Evolutionary conservation across 2,888 invertebrate genomes (phyloP), one percentile per base, ranked within the genome.

Genomic region (Perizoma flavofasciatum): DNA sequence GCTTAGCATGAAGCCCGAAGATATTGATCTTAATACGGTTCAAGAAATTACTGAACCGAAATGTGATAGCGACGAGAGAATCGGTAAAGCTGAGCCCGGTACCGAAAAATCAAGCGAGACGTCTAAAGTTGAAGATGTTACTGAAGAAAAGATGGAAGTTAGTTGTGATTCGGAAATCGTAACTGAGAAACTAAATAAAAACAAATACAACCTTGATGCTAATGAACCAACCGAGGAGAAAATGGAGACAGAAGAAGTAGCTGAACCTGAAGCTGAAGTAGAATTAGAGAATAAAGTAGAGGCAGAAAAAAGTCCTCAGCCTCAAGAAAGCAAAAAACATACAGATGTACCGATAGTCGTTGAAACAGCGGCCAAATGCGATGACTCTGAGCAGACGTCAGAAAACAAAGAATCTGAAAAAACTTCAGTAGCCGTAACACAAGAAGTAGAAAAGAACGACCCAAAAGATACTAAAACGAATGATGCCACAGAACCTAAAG

Each of bases 1-100:
- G 73, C 73, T 87, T 56, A 84, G 85, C 78, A 81, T 79, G 74
- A 86, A 88, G 69, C 70, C 83, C 61, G 79, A 74, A 43, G 81
- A 82, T 58, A 78, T 76, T 46, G 77, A 81, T 61, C 64, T 77
- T 37, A 78, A 75, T 41, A 71, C 69, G 41, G 78, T 75, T 10
- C 69, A 77, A 37, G 73, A 81, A 70, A 73, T 77, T 5, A 57
- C 68, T 6, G 75, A 78, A 40, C 43, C 60, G 9, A 78, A 80
- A 61, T 41, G 66, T 8, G 71, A 65, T 46, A 37, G 47, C 44
- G 55, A 56, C 11, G 56, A 46, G n/a, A 44, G 11, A 45, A 49
- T 48, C 10, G 58, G 48, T 49, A 52, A 52, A 48, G n/a, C 35
- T 49, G 49, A 59, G 41, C 44, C 41, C 7, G 53, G 47, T n/a